Percentiles rank a stretch among this genome's conserved stretches.
These are phyloP conservation scores for Paelopatides confundens DNA, from an alignment of 53 echinoderm and acorn worm genomes.

Conservation along the genomic window DNA sequence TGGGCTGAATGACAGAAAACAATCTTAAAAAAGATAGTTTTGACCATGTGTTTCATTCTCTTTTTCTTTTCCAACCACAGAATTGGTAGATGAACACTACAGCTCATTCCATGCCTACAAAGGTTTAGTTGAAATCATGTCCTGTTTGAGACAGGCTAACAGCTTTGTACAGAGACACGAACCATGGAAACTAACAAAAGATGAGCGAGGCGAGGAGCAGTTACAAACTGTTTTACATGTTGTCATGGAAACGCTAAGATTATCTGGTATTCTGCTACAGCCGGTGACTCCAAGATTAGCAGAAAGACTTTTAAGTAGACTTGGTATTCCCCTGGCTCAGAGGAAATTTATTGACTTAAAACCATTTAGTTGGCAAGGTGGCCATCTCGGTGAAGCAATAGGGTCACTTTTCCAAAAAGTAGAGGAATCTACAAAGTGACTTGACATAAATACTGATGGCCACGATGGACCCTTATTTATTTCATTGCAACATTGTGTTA, in stretches of 20 bases:
- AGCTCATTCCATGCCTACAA: slow-evolving; percentile 75
- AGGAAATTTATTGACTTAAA: slow-evolving; percentile 42
- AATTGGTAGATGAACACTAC: slow-evolving; percentile 76
- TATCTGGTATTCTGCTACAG: slow-evolving; percentile 92
- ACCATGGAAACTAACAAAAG: slow-evolving; percentile 89
- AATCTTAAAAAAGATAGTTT: too few species aligned
- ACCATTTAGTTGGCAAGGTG: background rate
- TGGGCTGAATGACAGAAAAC: too few species aligned
- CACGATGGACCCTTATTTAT: too few species aligned
- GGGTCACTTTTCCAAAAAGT: background rate
- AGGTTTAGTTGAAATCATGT: slow-evolving; percentile 81
- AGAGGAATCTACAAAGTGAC: background rate
- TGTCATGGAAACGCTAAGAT: slow-evolving; percentile 92
- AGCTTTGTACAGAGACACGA: slow-evolving; percentile 84
- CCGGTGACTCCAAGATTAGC: slow-evolving; percentile 78
- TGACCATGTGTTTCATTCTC: too few species aligned
- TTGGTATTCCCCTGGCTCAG: slow-evolving; percentile 66
- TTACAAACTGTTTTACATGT: slow-evolving; percentile 84
- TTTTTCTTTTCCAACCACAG: slow-evolving; percentile 52
- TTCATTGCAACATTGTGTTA: too few species aligned
- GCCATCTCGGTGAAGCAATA: background rate
- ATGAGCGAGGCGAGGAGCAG: slow-evolving; percentile 61
- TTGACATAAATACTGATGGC: too few species aligned
- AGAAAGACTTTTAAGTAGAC: slow-evolving; percentile 73
- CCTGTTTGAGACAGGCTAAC: slow-evolving; percentile 79